Percentiles rank a stretch among this genome's conserved stretches.
Conservation (phyloP, 92 coral and sea anemone genomes). For the Muricea muricata region DNA sequence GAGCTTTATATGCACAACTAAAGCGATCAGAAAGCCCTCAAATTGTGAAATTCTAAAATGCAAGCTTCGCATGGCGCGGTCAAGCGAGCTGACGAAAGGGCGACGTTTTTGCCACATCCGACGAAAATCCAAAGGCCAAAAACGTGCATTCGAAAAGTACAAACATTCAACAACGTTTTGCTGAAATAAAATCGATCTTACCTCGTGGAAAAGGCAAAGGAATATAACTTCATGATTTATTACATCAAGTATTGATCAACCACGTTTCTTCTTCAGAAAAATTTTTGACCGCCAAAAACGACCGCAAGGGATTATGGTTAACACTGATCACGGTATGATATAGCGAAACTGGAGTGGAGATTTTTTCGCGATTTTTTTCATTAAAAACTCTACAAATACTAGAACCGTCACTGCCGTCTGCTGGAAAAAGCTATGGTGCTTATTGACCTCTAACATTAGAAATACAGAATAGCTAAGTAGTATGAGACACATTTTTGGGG, state of each 20-base stretch:
- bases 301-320: background rate
- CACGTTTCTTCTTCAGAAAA: slow-evolving; percentile 12
- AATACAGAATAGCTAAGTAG: too few species aligned
- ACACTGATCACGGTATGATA: background rate
- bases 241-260: slow-evolving; percentile 8
- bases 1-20: background rate
- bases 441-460: too few species aligned
- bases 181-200: background rate
- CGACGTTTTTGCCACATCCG: background rate
- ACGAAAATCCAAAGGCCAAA: background rate
- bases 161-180: background rate
- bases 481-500: too few species aligned
- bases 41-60: background rate
- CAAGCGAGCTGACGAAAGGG: background rate
- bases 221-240: slow-evolving; percentile 15
- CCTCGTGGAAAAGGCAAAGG: slow-evolving; percentile 6
- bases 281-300: slow-evolving; percentile 1
- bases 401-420: too few species aligned
- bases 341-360: too few species aligned
- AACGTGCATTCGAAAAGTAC: background rate
- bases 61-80: background rate
- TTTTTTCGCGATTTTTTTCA: too few species aligned
- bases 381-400: too few species aligned
- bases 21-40: background rate
- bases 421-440: too few species aligned